These are phyloP conservation scores for Hirundichthys speculiger DNA, from an alignment of 2,113 vertebrate genomes.

Conservation along the genomic window DNA sequence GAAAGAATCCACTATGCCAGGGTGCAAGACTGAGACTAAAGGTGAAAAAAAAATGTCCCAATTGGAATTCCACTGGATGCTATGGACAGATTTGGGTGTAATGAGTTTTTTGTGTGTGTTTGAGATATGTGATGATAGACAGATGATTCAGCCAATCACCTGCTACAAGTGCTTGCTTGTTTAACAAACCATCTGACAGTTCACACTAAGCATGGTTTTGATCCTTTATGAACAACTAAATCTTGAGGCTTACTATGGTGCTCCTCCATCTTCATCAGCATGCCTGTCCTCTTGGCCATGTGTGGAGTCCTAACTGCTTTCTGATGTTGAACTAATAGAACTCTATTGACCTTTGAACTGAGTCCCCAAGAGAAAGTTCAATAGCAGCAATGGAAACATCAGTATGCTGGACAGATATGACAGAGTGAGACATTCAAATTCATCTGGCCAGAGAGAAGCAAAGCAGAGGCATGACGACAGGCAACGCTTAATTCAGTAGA, in stretches of 20 bases:
- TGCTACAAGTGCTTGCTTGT: no score
- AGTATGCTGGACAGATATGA: conserved; percentile 51
- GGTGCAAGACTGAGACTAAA: no score
- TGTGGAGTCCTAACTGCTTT: conserved; percentile 44
- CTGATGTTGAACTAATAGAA: conserved; percentile 41
- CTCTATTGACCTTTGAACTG: conserved; percentile 54
- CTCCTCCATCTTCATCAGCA: conserved; percentile 11
- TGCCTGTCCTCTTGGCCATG: conserved; percentile 8
- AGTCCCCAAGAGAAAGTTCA: conserved; percentile 49
- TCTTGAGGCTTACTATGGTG: not conserved
- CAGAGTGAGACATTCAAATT: conserved; percentile 40
- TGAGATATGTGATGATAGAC: conserved; percentile 2
- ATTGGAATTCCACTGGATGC: no score
- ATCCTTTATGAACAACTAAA: conserved; percentile 13
- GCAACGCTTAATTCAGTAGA: conserved; percentile 32
- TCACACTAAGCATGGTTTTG: not conserved
- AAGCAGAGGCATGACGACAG: conserved; percentile 37
- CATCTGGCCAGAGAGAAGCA: conserved; percentile 35
- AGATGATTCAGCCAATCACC: not conserved
- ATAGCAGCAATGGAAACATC: conserved; percentile 61
- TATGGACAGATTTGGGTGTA: no score
- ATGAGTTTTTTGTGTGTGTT: conserved; percentile 19
- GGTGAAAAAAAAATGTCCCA: no score
- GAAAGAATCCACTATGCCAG: no score
- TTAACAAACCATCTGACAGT: no score